phyloP scores from a whole-genome alignment of 2,888 invertebrate species.

The Griposia aprilina region DNA sequence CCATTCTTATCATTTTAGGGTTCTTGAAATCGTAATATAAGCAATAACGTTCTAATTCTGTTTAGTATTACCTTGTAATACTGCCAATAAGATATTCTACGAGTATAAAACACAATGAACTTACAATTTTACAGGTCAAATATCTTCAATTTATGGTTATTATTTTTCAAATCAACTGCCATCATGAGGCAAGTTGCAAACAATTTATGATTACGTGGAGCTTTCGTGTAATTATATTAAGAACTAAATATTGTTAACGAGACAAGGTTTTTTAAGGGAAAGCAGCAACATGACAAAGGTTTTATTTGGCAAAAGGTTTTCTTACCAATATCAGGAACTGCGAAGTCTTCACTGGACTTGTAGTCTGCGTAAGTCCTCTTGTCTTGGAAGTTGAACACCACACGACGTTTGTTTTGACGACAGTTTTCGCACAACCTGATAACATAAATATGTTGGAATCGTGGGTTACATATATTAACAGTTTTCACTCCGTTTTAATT shows the following conservation, averaged over 20 bases:
- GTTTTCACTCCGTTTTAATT: background rate
- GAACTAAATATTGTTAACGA: background rate
- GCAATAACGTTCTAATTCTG: background rate
- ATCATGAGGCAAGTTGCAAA: background rate
- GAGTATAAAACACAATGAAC: background rate
- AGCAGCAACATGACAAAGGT: background rate
- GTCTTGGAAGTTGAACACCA: conserved; percentile 90
- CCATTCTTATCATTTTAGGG: background rate
- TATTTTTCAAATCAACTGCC: background rate
- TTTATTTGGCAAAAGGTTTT: background rate
- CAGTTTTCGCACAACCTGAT: conserved; percentile 90
- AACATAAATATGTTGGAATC: background rate
- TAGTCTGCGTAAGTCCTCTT: conserved; percentile 90
- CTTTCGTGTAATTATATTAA: background rate
- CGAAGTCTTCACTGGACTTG: conserved; percentile 83
- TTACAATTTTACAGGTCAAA: background rate
- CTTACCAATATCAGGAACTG: conserved; percentile 90
- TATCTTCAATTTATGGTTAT: background rate
- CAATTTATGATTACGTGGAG: too few relatives aligned
- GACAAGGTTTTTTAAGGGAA: background rate
- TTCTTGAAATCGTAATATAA: background rate
- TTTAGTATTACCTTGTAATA: background rate
- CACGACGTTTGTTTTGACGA: conserved; percentile 84
- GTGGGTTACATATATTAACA: background rate
- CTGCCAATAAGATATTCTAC: background rate